Evolutionary conservation across 2,797 vertebrate genomes (phyloP).

Genomic region (Manis crassicaudata): DNA sequence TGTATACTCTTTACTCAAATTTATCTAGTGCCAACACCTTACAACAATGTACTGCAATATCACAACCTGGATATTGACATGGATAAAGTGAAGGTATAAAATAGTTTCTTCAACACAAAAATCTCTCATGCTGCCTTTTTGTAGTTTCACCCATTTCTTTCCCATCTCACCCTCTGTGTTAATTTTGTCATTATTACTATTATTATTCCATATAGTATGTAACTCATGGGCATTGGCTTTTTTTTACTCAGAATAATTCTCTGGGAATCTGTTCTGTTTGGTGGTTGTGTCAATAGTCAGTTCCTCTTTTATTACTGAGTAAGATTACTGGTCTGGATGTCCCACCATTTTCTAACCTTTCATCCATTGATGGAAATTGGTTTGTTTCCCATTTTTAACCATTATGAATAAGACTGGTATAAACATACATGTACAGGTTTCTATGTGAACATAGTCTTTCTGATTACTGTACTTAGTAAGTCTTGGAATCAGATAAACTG

Average conservation of each 20-base stretch:
- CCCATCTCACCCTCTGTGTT: not conserved
- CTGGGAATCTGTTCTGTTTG: not conserved
- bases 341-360: not conserved
- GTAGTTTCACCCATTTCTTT: not conserved
- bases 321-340: not conserved
- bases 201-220: too few species aligned
- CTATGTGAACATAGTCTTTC: not conserved
- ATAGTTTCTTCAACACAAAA: not conserved
- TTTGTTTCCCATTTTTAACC: not conserved
- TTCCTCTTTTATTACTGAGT: not conserved
- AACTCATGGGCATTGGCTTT: not conserved
- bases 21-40: not conserved
- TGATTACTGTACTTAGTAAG: not conserved
- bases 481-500: not conserved
- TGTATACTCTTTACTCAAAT: not conserved
- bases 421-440: not conserved
- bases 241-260: not conserved
- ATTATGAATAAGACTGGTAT: not conserved
- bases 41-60: not conserved
- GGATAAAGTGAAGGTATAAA: not conserved
- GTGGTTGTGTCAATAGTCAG: not conserved
- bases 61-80: not conserved
- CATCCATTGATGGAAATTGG: not conserved
- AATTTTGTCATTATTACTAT: not conserved
- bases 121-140: not conserved